Conservation (phyloP, 2,888 invertebrate genomes). For the Euzetes globulus region DNA sequence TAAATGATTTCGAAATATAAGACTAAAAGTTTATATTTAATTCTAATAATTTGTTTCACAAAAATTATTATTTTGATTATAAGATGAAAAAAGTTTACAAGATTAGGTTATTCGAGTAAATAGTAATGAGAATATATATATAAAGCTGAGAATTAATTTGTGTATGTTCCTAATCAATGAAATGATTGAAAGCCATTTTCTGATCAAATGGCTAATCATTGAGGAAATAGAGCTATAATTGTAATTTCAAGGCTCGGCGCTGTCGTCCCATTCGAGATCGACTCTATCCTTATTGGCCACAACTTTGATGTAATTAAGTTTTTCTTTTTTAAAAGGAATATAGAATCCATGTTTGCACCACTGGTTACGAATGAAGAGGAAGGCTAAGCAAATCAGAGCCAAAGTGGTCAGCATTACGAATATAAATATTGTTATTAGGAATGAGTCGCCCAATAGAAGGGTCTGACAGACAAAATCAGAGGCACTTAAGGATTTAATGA, state of each 20-base stretch:
- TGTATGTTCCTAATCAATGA: too few relatives aligned
- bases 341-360: not conserved
- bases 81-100: too few relatives aligned
- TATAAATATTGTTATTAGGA: not conserved
- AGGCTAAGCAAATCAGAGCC: not conserved
- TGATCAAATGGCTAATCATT: too few relatives aligned
- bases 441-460: not conserved
- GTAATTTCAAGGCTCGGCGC: slow-evolving; percentile 13
- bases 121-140: too few relatives aligned
- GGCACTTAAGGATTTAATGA: not conserved
- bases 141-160: too few relatives aligned
- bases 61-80: too few relatives aligned
- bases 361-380: not conserved
- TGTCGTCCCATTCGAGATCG: slow-evolving; percentile 33
- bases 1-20: too few relatives aligned
- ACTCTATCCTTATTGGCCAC: slow-evolving; percentile 23
- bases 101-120: too few relatives aligned
- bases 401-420: not conserved
- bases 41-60: too few relatives aligned
- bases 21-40: too few relatives aligned
- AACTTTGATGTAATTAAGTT: slow-evolving; percentile 22
- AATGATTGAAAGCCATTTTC: too few relatives aligned
- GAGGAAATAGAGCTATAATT: not conserved
- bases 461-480: slow-evolving; percentile 12
- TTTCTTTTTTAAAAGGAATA: slow-evolving; percentile 6